Conservation (phyloP, 1,140 invertebrate species). For the Sipha flava region DNA sequence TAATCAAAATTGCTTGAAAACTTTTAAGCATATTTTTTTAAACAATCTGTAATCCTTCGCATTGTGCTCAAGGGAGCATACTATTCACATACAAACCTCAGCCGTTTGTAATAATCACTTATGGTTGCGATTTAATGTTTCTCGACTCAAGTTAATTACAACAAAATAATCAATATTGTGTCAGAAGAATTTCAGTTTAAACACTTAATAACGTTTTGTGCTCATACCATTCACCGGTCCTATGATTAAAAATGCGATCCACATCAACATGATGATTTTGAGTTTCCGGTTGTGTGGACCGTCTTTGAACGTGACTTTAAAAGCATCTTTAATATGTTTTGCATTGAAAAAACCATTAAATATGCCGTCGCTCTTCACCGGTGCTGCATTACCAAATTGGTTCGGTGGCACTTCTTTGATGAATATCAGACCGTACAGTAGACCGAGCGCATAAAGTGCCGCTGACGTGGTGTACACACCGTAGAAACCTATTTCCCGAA, state of each 20-base stretch:
- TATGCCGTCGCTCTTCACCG: slow-evolving; percentile 41
- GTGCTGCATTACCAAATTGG: neutral
- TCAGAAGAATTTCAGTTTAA: too few species aligned
- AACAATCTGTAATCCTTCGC: too few species aligned
- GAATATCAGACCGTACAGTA: slow-evolving; percentile 58
- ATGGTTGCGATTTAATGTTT: too few species aligned
- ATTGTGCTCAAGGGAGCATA: too few species aligned
- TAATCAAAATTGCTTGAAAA: too few species aligned
- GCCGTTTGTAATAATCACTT: too few species aligned
- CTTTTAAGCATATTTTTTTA: too few species aligned
- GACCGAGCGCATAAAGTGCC: slow-evolving; percentile 58
- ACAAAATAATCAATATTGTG: too few species aligned
- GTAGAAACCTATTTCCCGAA: slow-evolving; percentile 64
- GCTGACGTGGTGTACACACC: slow-evolving; percentile 68
- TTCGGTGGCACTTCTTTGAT: slow-evolving; percentile 49
- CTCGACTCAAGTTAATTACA: too few species aligned
- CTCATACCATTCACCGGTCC: slow-evolving; percentile 67
- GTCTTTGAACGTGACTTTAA: slow-evolving; percentile 63
- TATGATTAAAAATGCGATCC: slow-evolving; percentile 72
- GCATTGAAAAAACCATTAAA: slow-evolving; percentile 56
- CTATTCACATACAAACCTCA: too few species aligned
- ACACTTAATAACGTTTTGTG: too few species aligned
- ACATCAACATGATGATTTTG: slow-evolving; percentile 63
- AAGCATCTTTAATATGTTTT: slow-evolving; percentile 60
- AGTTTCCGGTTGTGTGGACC: slow-evolving; percentile 60